Conservation (phyloP, 2,113 vertebrate species). For the Elgaria multicarinata region DNA sequence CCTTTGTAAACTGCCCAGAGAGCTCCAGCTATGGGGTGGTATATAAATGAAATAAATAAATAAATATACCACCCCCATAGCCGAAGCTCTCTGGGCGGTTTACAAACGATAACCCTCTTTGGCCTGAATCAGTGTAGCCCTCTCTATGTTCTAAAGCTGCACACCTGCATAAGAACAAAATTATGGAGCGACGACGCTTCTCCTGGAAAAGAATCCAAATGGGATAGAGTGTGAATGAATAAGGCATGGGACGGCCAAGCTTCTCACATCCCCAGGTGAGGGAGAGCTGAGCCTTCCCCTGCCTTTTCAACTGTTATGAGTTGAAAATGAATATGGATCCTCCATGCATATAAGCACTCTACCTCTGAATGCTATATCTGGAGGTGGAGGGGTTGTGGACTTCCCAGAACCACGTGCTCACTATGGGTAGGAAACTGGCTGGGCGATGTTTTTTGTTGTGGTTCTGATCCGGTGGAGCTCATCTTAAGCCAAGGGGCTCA, state of each 20-base stretch:
- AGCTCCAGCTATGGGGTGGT: too few species aligned
- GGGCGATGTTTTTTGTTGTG: not conserved
- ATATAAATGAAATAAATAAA: too few species aligned
- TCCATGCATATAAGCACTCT: not conserved
- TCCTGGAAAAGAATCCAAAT: too few species aligned
- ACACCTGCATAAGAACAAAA: not conserved
- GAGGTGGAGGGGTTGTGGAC: not conserved
- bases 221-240: too few species aligned
- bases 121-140: not conserved
- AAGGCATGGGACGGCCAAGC: too few species aligned
- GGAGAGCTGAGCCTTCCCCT: not conserved
- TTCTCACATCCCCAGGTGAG: too few species aligned
- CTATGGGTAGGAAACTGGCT: not conserved
- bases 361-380: not conserved
- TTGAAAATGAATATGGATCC: not conserved
- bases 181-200: too few species aligned
- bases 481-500: not conserved
- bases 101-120: too few species aligned
- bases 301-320: not conserved
- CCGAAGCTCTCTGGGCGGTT: too few species aligned
- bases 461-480: not conserved
- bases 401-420: too few species aligned
- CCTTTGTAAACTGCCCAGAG: too few species aligned
- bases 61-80: too few species aligned
- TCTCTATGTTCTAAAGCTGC: not conserved